Evolutionary conservation across 2,797 vertebrate genomes (phyloP).

Genomic region (Oryzias sinensis): DNA sequence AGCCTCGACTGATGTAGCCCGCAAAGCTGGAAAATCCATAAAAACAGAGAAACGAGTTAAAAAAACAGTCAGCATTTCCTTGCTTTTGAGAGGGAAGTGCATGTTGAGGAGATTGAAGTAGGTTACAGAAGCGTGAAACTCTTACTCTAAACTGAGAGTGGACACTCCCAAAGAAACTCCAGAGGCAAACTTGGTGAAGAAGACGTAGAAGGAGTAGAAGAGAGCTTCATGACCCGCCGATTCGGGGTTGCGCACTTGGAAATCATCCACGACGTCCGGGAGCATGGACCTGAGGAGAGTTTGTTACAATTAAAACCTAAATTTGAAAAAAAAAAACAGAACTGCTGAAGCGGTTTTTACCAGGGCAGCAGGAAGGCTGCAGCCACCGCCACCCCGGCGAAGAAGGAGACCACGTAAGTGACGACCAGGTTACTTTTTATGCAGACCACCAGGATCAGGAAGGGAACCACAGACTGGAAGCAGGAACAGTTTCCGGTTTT

Average conservation of each 20-base stretch:
- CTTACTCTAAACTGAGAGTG: constrained; percentile 96
- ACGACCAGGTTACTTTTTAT: constrained; percentile 84
- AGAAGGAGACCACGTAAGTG: constrained; percentile 88
- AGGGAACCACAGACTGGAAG: constrained; percentile 88
- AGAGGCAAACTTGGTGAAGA: constrained; percentile 97
- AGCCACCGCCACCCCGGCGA: constrained; percentile 88
- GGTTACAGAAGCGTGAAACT: constrained; percentile 12
- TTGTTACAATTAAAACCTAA: background rate
- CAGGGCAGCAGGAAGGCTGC: constrained; percentile 94
- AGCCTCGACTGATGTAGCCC: constrained; percentile 87
- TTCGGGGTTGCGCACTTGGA: constrained; percentile 87
- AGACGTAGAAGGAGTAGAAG: constrained; percentile 98
- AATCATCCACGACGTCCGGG: constrained; percentile 93
- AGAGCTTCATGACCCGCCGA: constrained; percentile 90
- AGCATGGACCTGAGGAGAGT: constrained; percentile 89
- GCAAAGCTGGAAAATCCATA: constrained; percentile 81
- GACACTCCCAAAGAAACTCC: constrained; percentile 94
- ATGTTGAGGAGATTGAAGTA: no score
- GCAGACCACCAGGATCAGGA: constrained; percentile 85
- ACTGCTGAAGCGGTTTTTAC: constrained; percentile 66
- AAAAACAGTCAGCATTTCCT: background rate
- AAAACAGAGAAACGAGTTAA: background rate
- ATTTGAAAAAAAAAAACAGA: background rate
- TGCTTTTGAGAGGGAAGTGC: constrained; percentile 31
- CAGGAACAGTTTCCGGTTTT: background rate